phyloP scores from a whole-genome alignment of 2,888 invertebrate species.

The Aporophyla lueneburgensis region DNA sequence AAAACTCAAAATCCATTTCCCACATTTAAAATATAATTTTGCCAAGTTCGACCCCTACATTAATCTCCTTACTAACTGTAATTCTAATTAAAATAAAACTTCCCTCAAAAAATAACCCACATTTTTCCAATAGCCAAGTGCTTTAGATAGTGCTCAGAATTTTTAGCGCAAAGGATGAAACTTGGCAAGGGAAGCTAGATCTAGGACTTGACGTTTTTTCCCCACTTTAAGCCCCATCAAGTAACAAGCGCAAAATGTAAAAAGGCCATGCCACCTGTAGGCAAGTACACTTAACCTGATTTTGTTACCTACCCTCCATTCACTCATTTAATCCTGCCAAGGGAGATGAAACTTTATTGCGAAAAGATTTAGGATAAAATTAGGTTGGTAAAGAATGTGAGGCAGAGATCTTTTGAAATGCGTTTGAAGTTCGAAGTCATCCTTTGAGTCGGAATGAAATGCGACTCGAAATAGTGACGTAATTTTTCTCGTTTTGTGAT shows the following conservation, averaged over 20 bases:
- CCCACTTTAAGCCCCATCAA: constrained; percentile 57
- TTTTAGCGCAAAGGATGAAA: constrained; percentile 32
- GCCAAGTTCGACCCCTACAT: background rate
- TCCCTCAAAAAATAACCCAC: constrained; percentile 7
- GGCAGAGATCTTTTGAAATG: constrained; percentile 43
- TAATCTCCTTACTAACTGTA: background rate
- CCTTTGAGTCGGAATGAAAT: constrained; percentile 54
- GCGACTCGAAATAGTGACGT: constrained; percentile 46
- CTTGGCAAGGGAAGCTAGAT: constrained; percentile 36
- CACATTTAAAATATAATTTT: background rate
- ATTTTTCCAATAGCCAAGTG: constrained; percentile 28
- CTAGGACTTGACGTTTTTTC: constrained; percentile 43
- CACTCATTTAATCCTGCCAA: constrained; percentile 38
- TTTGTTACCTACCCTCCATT: constrained; percentile 37
- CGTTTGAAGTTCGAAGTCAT: constrained; percentile 58
- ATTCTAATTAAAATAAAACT: constrained; percentile 33
- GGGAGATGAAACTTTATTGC: constrained; percentile 38
- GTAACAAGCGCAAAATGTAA: constrained; percentile 63
- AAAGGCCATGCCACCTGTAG: constrained; percentile 72
- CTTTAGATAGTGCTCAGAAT: constrained; percentile 28
- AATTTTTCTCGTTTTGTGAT: constrained; percentile 33
- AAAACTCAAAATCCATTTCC: background rate
- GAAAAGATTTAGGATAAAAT: background rate
- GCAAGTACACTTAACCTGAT: constrained; percentile 70
- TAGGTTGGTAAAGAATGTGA: background rate